Evolutionary conservation across 2,797 vertebrate genomes (phyloP).

Genomic region (Phalanger gymnotis): DNA sequence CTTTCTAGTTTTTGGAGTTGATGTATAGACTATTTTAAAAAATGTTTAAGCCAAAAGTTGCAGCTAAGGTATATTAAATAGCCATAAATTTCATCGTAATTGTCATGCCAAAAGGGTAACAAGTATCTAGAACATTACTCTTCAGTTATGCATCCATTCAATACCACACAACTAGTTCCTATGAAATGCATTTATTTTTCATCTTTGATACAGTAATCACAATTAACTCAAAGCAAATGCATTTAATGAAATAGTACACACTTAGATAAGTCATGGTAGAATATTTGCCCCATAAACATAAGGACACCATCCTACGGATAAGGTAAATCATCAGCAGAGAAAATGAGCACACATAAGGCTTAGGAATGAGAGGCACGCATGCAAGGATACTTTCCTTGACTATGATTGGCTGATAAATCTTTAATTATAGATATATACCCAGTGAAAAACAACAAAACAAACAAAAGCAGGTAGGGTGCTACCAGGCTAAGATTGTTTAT

Average conservation of each 20-base stretch:
- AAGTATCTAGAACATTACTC: neutral
- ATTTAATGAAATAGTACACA: neutral
- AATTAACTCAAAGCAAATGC: neutral
- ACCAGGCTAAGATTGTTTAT: neutral
- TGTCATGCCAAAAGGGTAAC: neutral
- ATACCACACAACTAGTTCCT: neutral
- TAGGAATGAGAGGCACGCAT: neutral
- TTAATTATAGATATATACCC: neutral
- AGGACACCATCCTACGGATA: neutral
- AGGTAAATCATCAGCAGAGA: neutral
- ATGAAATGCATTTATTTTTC: neutral
- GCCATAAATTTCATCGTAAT: neutral
- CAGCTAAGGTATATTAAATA: neutral
- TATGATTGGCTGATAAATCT: neutral
- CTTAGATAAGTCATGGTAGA: neutral
- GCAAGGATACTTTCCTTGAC: neutral
- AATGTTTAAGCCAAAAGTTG: neutral
- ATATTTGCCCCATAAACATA: neutral
- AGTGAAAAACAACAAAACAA: neutral
- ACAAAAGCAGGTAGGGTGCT: neutral
- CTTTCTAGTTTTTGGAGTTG: neutral
- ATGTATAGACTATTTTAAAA: neutral
- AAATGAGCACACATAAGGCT: neutral
- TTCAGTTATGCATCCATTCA: neutral
- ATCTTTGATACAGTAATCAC: neutral